Evolutionary conservation across 92 coral and sea anemone genomes (phyloP).

Genomic region (Actinernus sp.): DNA sequence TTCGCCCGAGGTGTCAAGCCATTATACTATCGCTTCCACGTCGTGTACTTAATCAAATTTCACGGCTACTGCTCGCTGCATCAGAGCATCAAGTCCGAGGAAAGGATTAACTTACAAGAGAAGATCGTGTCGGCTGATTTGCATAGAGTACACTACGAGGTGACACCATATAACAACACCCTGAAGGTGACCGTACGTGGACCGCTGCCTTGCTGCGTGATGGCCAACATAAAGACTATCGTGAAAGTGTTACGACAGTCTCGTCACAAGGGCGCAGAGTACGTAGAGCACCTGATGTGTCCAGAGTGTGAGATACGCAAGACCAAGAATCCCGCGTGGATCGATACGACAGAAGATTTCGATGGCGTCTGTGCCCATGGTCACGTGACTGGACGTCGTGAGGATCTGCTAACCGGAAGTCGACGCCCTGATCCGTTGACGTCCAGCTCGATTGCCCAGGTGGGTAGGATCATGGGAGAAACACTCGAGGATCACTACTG

Average conservation of each 20-base stretch:
- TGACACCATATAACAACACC: conserved; percentile 34
- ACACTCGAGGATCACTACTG: conserved; percentile 21
- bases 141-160: conserved; percentile 34
- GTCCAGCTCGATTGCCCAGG: neutral
- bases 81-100: neutral
- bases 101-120: no score
- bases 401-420: conserved; percentile 7
- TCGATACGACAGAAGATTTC: neutral
- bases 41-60: conserved; percentile 36
- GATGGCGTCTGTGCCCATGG: conserved; percentile 31
- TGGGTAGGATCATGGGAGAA: conserved; percentile 13
- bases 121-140: no score
- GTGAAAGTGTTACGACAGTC: conserved; percentile 10
- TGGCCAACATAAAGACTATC: conserved; percentile 14
- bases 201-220: conserved; percentile 22
- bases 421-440: neutral
- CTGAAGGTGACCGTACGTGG: conserved; percentile 34
- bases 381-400: conserved; percentile 9
- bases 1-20: conserved; percentile 31
- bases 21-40: conserved; percentile 38
- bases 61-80: neutral
- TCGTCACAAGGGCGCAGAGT: conserved; percentile 19
- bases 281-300: conserved; percentile 14
- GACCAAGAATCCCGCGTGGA: conserved; percentile 8
- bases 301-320: conserved; percentile 38